Base-by-base conservation (phyloP, 2,113 vertebrate species). In the Leptobrachium leishanense region DNA sequence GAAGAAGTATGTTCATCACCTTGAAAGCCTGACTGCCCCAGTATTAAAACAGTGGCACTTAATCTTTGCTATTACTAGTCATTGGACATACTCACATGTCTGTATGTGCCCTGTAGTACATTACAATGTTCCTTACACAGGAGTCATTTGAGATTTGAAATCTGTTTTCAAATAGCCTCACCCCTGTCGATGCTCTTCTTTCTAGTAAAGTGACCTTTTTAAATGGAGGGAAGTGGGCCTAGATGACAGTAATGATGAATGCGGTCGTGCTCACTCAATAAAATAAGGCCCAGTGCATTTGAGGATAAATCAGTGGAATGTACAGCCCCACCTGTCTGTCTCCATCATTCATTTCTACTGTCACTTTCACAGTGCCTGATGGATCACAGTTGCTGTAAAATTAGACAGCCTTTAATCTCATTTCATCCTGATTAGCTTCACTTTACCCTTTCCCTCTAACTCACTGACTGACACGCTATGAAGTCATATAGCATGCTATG, bases 391-490 rank as follows among this genome's bases (percentile, higher is more conserved):
- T 96, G 94, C 95, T 95, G 96, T 95, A 96, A 96, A 98, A 98
- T 98, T 98, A 98, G 96, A 98, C 96, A 98, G 96, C 96, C 95
- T 97, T 98, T 97, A 98, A 98, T 99, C 95, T 95, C 93, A 95
- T 97, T 97, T 94, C 95, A 96, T 97, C 95, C 94, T 97, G 92
- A 96, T 97, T 96, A 97, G 95, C 94, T 95, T 95, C 94, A 94
- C 93, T 90, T 92, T 94, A 92, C 91, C 92, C 94, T 93, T 95
- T 95, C 92, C 95, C 94, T 95, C 93, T 95, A 95, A 96, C 94
- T 94, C 92, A 94, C 93, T 94, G 92, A 94, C 93, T 96, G 95
- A 95, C 95, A 95, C 94, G 94, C 93, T 93, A 92, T 91, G 92
- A 92, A 92, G 91, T 94, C 92, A 88, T 80, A 82, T 88, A 46